phyloP scores from a whole-genome alignment of 2,888 invertebrate genomes.

The Nephrotoma guestfalica region DNA sequence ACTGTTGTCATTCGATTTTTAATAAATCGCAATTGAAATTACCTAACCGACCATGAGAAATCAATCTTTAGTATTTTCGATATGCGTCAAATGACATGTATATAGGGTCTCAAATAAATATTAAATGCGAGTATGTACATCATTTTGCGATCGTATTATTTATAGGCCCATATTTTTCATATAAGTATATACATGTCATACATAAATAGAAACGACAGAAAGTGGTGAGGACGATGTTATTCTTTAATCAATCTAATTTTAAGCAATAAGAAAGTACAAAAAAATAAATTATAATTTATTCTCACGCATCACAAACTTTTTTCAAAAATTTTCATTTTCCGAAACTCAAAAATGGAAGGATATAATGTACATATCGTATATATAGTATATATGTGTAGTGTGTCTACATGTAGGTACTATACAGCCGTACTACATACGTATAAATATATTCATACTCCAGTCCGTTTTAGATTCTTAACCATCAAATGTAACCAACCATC shows the following conservation, averaged over 20 bases:
- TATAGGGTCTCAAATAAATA: neutral
- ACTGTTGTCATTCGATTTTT: neutral
- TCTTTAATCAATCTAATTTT: neutral
- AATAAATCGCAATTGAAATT: neutral
- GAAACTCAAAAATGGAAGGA: neutral
- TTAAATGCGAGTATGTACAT: neutral
- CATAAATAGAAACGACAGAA: neutral
- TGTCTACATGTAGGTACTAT: neutral
- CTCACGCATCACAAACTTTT: neutral
- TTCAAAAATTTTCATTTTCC: neutral
- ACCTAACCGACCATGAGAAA: slow-evolving; percentile 6
- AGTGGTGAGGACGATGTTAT: neutral
- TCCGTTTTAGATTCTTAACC: neutral
- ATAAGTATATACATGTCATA: neutral
- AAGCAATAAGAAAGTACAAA: neutral
- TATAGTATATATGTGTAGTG: neutral
- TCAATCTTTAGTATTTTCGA: neutral
- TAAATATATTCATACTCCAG: neutral
- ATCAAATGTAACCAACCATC: neutral
- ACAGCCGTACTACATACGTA: neutral
- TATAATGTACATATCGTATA: neutral
- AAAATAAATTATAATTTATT: neutral
- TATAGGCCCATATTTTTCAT: neutral
- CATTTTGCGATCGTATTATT: neutral
- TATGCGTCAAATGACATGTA: neutral